A percentile compares a stretch with the other conserved stretches of the same genome.
Evolutionary conservation across 2,888 invertebrate genomes (phyloP).

Genomic region (Agapostemon virescens): DNA sequence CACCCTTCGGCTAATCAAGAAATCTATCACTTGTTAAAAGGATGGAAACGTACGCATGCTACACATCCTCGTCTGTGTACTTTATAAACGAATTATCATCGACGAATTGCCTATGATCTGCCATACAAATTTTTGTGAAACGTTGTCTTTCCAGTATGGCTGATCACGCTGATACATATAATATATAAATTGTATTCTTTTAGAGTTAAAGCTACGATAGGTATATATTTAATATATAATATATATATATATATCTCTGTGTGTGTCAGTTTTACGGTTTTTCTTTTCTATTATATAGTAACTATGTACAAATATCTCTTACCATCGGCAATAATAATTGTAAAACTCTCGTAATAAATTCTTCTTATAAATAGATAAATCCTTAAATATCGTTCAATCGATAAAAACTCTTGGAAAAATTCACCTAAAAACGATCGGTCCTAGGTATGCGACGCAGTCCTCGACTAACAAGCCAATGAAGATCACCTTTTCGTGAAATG

Average conservation of each 20-base stretch:
- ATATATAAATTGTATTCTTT: constrained; percentile 1
- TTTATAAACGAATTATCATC: constrained; percentile 15
- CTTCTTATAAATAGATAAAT: constrained; percentile 63
- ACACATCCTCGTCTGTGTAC: neutral
- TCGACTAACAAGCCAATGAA: constrained; percentile 5
- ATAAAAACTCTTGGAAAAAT: constrained; percentile 58
- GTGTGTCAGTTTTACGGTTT: constrained; percentile 38
- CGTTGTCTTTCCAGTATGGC: constrained; percentile 33
- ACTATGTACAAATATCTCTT: constrained; percentile 63
- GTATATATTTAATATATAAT: constrained; percentile 41
- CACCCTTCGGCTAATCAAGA: constrained; percentile 1
- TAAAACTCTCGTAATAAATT: constrained; percentile 56
- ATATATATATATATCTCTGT: constrained; percentile 48
- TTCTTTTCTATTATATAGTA: constrained; percentile 39
- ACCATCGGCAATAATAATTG: constrained; percentile 52
- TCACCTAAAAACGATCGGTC: constrained; percentile 46
- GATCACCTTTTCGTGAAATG: neutral
- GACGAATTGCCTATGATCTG: constrained; percentile 26
- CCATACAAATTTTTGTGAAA: constrained; percentile 20
- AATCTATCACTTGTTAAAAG: constrained; percentile 29
- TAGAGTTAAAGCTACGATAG: constrained; percentile 55
- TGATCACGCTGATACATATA: constrained; percentile 30
- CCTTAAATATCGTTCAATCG: constrained; percentile 52
- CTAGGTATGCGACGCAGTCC: constrained; percentile 4
- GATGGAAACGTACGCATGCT: constrained; percentile 25